phyloP scores from a whole-genome alignment of 2,113 vertebrate genomes.

The Hylia prasina region DNA sequence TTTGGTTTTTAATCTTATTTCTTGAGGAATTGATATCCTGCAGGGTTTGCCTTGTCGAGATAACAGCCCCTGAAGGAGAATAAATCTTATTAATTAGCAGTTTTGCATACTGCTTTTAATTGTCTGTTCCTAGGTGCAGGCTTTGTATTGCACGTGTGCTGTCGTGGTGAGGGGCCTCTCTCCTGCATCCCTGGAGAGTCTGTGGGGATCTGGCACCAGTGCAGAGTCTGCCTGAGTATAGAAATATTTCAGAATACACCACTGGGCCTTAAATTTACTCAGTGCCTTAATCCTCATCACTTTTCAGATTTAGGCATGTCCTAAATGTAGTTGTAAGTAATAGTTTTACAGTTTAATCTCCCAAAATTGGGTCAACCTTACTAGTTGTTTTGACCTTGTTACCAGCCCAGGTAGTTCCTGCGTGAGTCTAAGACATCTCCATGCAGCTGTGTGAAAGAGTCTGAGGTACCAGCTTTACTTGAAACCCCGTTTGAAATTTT shows the following conservation, averaged over 20 bases:
- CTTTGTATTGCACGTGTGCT: not conserved
- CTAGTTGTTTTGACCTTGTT: constrained; percentile 16
- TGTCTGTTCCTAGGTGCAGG: not conserved
- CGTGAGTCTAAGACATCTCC: not conserved
- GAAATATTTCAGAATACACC: not conserved
- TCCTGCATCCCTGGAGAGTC: not conserved
- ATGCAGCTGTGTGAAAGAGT: not conserved
- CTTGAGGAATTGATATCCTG: not conserved
- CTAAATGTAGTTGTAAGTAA: not conserved
- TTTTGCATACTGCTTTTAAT: not conserved
- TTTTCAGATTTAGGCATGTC: not conserved
- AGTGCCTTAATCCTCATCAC: not conserved
- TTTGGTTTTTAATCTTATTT: not conserved
- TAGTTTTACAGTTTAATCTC: constrained; percentile 12
- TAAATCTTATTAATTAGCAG: not conserved
- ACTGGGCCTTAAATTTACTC: not conserved
- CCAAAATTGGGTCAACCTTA: not conserved
- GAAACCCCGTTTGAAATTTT: not conserved
- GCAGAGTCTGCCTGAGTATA: not conserved
- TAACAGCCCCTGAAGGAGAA: not conserved
- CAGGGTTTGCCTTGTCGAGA: not conserved
- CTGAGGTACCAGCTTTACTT: not conserved
- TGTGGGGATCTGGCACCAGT: not conserved
- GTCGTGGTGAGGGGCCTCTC: not conserved
- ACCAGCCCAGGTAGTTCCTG: not conserved